phyloP scores from a whole-genome alignment of 2,888 invertebrate species.

The Antheraea yamamai region DNA sequence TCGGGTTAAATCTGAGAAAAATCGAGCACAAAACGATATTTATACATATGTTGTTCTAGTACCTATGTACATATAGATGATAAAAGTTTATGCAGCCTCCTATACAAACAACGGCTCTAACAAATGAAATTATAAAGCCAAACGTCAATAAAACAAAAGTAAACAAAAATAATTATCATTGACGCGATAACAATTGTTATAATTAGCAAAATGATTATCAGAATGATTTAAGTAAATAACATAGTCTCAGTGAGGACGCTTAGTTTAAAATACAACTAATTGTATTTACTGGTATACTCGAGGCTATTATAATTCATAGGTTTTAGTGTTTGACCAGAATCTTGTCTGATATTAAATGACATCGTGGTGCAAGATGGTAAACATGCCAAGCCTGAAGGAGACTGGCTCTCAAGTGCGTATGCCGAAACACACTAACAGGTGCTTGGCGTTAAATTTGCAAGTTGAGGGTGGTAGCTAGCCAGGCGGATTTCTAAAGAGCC shows the following conservation, averaged over 20 bases:
- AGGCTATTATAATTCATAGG: background rate
- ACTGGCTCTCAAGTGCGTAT: too few relatives aligned
- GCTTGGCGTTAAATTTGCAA: too few relatives aligned
- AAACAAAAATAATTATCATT: conserved; percentile 8
- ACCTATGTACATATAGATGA: background rate
- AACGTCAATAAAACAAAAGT: background rate
- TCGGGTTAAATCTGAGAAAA: too few relatives aligned
- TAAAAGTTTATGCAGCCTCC: background rate
- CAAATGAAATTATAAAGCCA: background rate
- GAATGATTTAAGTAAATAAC: conserved; percentile 4
- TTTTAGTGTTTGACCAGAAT: too few relatives aligned
- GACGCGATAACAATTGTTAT: conserved; percentile 6
- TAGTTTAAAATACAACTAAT: background rate
- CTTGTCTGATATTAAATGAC: too few relatives aligned
- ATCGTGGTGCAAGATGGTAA: too few relatives aligned
- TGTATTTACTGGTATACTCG: background rate
- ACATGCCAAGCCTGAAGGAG: too few relatives aligned
- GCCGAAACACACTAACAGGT: too few relatives aligned
- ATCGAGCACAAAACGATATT: too few relatives aligned
- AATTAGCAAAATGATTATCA: conserved; percentile 8
- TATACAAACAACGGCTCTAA: background rate
- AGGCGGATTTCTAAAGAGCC: too few relatives aligned
- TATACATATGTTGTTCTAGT: too few relatives aligned
- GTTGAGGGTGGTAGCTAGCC: too few relatives aligned
- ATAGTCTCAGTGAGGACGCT: background rate